Evolutionary conservation across 2,888 invertebrate genomes (phyloP), one percentile per base, ranked within the genome.

Genomic region (Nesidiocoris tenuis): DNA sequence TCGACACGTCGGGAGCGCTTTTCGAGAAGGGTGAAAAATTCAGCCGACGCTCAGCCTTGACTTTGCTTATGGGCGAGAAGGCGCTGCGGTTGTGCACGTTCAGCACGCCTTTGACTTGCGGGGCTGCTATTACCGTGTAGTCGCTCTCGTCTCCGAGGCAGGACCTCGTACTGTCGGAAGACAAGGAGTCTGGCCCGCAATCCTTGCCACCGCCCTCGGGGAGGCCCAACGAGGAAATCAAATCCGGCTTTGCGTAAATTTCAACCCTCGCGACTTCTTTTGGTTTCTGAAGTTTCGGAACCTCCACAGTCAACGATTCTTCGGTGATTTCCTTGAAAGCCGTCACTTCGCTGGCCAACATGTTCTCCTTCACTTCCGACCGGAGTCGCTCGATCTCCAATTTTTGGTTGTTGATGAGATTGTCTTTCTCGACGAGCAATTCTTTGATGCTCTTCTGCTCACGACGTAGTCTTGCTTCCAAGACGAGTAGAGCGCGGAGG

Each of bases 391-490:
- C 85, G 78, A 92, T 90, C 83, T 91, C 90, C 79, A 88, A 86
- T 81, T 88, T 88, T 82, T 91, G 92, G 75, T 88, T 86, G 81
- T 88, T 87, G 77, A 91, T 91, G 64, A 91, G 87, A 81, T 87
- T 88, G 82, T 92, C 91, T 82, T 91, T 90, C 82, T 91, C 90
- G 77, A 87, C 86, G 18, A 92, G 85, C 67, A 90, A 87, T 75
- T 88, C 87, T 77, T 88, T 87, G 79, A 92, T 90, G 80, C 88
- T 88, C 80, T 90, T 89, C 82, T 92, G 91, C 82, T 92, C 92
- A 82, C 90, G 88, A 65, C 88, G 87, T 22, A 92, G 85, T 7
- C 91, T 86, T 7, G 91, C 90, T 83, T 92, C 91, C 67, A 92
- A 87, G 57, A 90, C 87, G 57, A 91, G 87, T 75, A 92, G 84